Evolutionary conservation across 2,888 invertebrate species (phyloP).

Genomic region (Sinohyriopsis cumingii): DNA sequence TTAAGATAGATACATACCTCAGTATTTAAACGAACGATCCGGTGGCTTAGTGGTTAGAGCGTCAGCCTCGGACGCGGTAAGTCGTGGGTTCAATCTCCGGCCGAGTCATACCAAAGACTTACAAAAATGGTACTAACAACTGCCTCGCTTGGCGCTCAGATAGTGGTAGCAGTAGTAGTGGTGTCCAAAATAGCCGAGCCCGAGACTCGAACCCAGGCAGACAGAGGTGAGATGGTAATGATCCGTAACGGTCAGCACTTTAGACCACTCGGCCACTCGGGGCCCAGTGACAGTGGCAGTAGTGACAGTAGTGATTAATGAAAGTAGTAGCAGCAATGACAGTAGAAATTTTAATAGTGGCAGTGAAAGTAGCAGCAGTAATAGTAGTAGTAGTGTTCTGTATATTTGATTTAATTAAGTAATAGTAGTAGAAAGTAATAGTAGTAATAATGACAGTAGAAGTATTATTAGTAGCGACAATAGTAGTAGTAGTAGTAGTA

Average conservation of each 20-base stretch:
- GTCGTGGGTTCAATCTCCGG: too few species aligned
- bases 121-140: too few species aligned
- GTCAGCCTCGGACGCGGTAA: too few species aligned
- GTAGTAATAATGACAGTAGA: constrained; percentile 11
- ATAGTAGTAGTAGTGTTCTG: constrained; percentile 9
- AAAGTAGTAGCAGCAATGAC: constrained; percentile 10
- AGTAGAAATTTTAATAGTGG: constrained; percentile 8
- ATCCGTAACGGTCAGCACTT: too few species aligned
- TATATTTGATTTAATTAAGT: constrained; percentile 5
- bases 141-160: too few species aligned
- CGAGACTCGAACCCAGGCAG: background rate
- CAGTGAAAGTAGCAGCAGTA: constrained; percentile 13
- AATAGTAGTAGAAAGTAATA: constrained; percentile 11
- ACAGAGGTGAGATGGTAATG: too few species aligned
- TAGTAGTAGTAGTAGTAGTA: constrained; percentile 12
- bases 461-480: constrained; percentile 9
- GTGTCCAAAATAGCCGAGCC: constrained; percentile 3
- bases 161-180: constrained; percentile 18
- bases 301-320: constrained; percentile 5
- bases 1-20: too few species aligned
- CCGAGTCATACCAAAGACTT: too few species aligned
- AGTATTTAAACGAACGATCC: too few species aligned
- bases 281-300: background rate
- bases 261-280: too few species aligned
- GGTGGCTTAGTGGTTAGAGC: too few species aligned